Evolutionary conservation across 2,113 vertebrate species (phyloP).

Genomic region (Anser cygnoides): DNA sequence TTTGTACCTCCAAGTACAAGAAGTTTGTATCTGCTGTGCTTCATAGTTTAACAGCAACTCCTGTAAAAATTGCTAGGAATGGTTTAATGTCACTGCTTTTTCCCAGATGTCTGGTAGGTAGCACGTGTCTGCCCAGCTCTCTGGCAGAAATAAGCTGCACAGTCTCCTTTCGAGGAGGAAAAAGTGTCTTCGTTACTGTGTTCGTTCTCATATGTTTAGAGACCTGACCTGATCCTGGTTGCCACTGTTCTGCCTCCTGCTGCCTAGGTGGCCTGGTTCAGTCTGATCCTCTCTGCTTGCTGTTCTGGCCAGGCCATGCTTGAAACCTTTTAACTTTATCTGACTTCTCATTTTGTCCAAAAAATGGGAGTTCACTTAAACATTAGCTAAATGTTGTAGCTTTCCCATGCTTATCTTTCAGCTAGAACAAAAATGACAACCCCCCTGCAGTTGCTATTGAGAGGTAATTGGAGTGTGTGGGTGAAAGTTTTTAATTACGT

Average conservation of each 20-base stretch:
- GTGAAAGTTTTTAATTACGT: slow-evolving; percentile 2
- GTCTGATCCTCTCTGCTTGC: not conserved
- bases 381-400: not conserved
- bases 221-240: not conserved
- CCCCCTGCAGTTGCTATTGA: not conserved
- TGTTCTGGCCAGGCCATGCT: not conserved
- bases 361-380: not conserved
- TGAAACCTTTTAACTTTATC: not conserved
- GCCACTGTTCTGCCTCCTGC: not conserved
- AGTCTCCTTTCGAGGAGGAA: not conserved
- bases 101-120: not conserved
- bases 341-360: not conserved
- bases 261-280: not conserved
- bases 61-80: not conserved
- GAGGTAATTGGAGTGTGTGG: not conserved
- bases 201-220: not conserved
- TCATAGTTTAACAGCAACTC: not conserved
- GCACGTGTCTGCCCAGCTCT: not conserved
- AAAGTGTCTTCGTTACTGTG: not conserved
- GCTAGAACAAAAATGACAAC: not conserved
- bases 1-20: not conserved
- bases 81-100: not conserved
- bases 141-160: not conserved
- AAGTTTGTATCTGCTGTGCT: not conserved
- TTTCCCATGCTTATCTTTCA: not conserved